Conservation (phyloP, 2,113 vertebrate species). For the Eulemur macaco region DNA sequence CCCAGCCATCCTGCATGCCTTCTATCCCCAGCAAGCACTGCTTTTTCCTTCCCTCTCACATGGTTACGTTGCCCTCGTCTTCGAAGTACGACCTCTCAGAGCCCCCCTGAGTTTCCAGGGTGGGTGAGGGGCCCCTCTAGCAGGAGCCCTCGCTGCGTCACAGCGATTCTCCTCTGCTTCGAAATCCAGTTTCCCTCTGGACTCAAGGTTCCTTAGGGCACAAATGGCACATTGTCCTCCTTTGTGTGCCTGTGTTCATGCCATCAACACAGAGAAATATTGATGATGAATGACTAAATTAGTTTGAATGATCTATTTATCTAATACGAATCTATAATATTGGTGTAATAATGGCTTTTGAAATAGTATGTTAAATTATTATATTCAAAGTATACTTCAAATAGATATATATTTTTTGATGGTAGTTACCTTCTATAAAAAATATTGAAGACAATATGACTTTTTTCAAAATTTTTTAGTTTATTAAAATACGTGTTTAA, state of each 20-base stretch:
- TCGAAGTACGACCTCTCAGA: rapidly evolving
- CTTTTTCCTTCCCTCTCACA: rapidly evolving
- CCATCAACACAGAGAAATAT: not conserved
- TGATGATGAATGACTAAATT: not conserved
- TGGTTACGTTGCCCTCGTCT: rapidly evolving
- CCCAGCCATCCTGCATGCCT: rapidly evolving
- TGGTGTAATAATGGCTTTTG: not conserved
- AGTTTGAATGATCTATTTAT: not conserved
- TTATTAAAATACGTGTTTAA: not conserved
- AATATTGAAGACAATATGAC: not conserved
- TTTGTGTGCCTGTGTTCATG: rapidly evolving
- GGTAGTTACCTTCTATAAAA: not conserved
- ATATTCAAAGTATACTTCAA: not conserved
- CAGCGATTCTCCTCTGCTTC: not conserved
- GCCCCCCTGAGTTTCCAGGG: no score
- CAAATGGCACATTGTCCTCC: not conserved
- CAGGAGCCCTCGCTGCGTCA: rapidly evolving
- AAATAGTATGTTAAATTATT: not conserved
- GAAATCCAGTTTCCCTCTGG: not conserved
- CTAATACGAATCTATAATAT: not conserved
- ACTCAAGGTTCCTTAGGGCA: not conserved
- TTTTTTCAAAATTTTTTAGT: not conserved
- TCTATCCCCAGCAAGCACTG: rapidly evolving
- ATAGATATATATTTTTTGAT: not conserved
- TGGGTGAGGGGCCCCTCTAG: rapidly evolving